Evolutionary conservation across 2,888 invertebrate species (phyloP).

Genomic region (Thera britannica): DNA sequence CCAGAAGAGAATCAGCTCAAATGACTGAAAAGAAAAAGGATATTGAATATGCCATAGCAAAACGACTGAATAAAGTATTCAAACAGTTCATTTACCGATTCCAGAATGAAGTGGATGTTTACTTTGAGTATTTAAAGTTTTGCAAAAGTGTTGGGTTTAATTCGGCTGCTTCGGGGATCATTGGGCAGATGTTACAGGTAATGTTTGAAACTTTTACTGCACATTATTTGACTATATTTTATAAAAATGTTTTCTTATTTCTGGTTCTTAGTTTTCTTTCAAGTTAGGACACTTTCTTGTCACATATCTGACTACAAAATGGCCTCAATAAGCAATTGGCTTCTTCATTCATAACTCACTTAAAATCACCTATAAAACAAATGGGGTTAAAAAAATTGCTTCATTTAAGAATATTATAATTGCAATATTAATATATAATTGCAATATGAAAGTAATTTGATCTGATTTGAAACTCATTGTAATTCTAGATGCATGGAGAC

Average conservation of each 20-base stretch:
- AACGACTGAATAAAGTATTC: slow-evolving; percentile 89
- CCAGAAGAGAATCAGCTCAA: slow-evolving; percentile 84
- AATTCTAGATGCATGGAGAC: slow-evolving; percentile 87
- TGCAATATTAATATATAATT: no score
- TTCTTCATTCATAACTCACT: no score
- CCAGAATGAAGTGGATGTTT: slow-evolving; percentile 89
- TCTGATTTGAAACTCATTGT: background rate
- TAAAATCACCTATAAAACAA: no score
- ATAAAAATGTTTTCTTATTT: no score
- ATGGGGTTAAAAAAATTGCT: no score
- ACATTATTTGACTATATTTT: background rate
- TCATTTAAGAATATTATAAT: no score
- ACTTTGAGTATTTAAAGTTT: slow-evolving; percentile 92
- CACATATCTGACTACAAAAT: no score
- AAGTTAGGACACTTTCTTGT: no score
- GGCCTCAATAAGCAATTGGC: no score
- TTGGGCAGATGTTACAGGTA: slow-evolving; percentile 87
- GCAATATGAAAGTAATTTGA: no score
- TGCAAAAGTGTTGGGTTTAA: slow-evolving; percentile 87
- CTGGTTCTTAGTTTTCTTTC: no score
- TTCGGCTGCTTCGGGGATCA: slow-evolving; percentile 81
- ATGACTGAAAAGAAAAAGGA: slow-evolving; percentile 86
- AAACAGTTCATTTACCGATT: slow-evolving; percentile 88
- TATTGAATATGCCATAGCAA: slow-evolving; percentile 88
- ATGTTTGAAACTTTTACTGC: background rate